A percentile compares a stretch with the other conserved stretches of the same genome.
Conservation (phyloP, 2,888 invertebrate genomes). For the Priocnemis perturbator region DNA sequence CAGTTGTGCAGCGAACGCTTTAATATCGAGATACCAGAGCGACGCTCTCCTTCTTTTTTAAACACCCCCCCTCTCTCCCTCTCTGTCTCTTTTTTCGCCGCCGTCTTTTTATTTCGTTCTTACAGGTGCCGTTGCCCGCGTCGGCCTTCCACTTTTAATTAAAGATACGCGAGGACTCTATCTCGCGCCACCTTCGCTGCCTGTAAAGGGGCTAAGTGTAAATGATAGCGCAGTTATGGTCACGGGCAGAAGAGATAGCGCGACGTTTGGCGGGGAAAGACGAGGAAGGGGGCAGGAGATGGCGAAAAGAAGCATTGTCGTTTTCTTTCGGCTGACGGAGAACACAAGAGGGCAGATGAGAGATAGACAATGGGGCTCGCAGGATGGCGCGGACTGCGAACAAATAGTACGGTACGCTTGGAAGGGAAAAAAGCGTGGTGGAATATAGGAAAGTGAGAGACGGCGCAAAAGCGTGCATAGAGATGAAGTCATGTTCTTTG, state of each 20-base stretch:
- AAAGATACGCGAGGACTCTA: slow-evolving; percentile 71
- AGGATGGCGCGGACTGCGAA: too few relatives aligned
- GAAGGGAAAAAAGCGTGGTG: too few relatives aligned
- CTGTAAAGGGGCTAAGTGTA: slow-evolving; percentile 61
- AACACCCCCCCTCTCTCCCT: not conserved
- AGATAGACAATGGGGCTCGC: too few relatives aligned
- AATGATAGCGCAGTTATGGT: slow-evolving; percentile 74
- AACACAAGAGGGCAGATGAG: too few relatives aligned
- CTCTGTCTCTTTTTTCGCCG: not conserved
- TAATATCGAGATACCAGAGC: slow-evolving; percentile 54
- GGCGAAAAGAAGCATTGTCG: slow-evolving; percentile 23
- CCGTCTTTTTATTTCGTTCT: slow-evolving; percentile 43
- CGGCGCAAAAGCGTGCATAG: too few relatives aligned
- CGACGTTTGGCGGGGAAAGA: slow-evolving; percentile 19
- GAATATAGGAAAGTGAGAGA: too few relatives aligned
- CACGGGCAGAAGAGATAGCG: slow-evolving; percentile 46
- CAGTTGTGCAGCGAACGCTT: slow-evolving; percentile 30
- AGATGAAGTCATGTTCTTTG: too few relatives aligned
- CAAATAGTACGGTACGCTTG: too few relatives aligned
- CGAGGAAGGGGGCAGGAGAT: slow-evolving; percentile 27
- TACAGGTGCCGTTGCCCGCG: slow-evolving; percentile 11
- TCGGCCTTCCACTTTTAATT: slow-evolving; percentile 66
- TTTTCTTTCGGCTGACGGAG: too few relatives aligned
- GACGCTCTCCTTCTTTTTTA: not conserved
- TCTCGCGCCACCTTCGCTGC: slow-evolving; percentile 41